phyloP scores from a whole-genome alignment of 1,140 invertebrate genomes.

The Leptinotarsa texana region DNA sequence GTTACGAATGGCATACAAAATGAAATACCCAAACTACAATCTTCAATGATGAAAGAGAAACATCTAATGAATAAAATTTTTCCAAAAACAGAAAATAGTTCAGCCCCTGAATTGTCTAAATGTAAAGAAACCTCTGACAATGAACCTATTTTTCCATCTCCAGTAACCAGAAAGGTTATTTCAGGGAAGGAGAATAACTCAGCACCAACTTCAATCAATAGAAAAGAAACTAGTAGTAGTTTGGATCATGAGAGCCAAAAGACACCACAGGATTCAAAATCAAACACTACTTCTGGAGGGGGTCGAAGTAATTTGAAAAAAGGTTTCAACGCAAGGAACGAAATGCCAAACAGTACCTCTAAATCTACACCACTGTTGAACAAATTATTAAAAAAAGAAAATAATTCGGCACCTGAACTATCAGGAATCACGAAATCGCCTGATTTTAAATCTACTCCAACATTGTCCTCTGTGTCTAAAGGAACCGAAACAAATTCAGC shows the following conservation, averaged over 20 bases:
- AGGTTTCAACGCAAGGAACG: too few relatives aligned
- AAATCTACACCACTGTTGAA: background rate
- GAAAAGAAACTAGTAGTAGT: background rate
- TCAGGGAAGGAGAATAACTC: constrained; percentile 13
- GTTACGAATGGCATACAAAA: too few relatives aligned
- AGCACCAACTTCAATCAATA: background rate
- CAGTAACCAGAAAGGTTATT: background rate
- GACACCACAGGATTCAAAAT: too few relatives aligned
- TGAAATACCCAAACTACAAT: too few relatives aligned
- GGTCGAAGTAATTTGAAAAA: too few relatives aligned
- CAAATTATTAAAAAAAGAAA: constrained; percentile 7
- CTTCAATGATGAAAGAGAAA: background rate
- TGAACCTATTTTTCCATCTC: background rate
- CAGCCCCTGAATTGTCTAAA: background rate
- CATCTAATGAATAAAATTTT: background rate
- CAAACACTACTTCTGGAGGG: too few relatives aligned
- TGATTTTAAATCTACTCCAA: background rate
- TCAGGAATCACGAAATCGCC: background rate
- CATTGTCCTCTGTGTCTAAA: background rate
- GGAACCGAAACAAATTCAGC: background rate
- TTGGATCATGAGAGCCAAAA: too few relatives aligned
- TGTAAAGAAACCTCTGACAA: constrained; percentile 17
- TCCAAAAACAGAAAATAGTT: background rate
- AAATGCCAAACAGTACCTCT: too few relatives aligned
- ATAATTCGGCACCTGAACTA: background rate